These are phyloP conservation scores for Astropecten irregularis DNA, from an alignment of 53 echinoderm and acorn worm species.

Conservation along the genomic window DNA sequence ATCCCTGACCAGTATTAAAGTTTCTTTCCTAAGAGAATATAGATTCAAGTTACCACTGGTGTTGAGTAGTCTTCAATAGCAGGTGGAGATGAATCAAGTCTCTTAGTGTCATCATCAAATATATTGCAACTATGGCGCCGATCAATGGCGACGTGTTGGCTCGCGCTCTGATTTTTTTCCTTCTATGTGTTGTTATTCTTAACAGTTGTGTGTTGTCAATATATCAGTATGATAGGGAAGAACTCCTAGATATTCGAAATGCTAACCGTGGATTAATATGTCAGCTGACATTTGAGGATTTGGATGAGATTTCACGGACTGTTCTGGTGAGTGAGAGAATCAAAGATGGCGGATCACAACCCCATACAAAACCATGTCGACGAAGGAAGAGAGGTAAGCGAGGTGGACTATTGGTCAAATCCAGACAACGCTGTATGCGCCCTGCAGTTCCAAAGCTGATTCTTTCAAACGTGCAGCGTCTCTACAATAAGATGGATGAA, in stretches of 20 bases:
- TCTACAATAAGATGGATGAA: conserved; percentile 33
- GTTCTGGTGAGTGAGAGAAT: conserved; percentile 3
- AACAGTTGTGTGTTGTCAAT: conserved; percentile 12
- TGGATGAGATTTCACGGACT: conserved; percentile 19
- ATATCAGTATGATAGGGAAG: conserved; percentile 17
- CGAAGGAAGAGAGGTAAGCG: conserved; percentile 36
- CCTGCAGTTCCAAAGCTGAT: conserved; percentile 24
- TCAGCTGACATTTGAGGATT: background rate
- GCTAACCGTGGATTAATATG: conserved; percentile 14
- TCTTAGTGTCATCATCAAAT: too few relatives aligned
- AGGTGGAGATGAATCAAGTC: too few relatives aligned
- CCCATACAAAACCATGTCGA: conserved; percentile 22
- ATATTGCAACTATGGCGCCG: background rate
- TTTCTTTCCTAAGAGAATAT: too few relatives aligned
- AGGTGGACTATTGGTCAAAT: conserved; percentile 28
- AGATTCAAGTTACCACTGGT: too few relatives aligned
- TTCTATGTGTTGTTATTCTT: background rate
- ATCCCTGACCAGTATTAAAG: too few relatives aligned
- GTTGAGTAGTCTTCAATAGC: too few relatives aligned
- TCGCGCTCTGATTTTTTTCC: conserved; percentile 1
- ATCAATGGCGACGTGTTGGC: conserved; percentile 23
- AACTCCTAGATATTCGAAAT: background rate
- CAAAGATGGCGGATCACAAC: conserved; percentile 21
- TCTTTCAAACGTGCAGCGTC: conserved; percentile 31
- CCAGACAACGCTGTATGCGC: conserved; percentile 19